Conservation (phyloP, 2,888 invertebrate genomes). For the Tigriopus californicus region DNA sequence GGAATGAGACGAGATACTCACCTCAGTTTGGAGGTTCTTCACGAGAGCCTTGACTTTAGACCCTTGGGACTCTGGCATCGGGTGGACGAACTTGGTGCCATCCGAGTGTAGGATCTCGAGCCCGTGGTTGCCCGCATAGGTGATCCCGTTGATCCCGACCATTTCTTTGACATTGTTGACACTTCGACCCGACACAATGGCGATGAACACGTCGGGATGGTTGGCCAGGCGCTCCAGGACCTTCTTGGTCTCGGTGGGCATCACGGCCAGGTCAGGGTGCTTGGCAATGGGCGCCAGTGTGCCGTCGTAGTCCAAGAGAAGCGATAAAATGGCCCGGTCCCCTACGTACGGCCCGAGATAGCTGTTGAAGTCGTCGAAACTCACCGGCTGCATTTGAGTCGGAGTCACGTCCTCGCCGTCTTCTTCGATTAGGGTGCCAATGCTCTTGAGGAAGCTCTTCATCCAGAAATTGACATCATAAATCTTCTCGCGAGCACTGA, state of each 20-base stretch:
- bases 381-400: slow-evolving; percentile 56
- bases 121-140: slow-evolving; percentile 31
- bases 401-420: slow-evolving; percentile 56
- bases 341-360: slow-evolving; percentile 26
- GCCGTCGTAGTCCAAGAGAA: slow-evolving; percentile 31
- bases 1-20: too few species aligned
- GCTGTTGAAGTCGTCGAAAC: slow-evolving; percentile 28
- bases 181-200: slow-evolving; percentile 29
- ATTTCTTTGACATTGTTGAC: slow-evolving; percentile 28
- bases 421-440: slow-evolving; percentile 42
- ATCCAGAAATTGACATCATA: slow-evolving; percentile 30
- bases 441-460: slow-evolving; percentile 24
- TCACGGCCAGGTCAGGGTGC: slow-evolving; percentile 28
- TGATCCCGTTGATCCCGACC: slow-evolving; percentile 29
- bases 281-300: slow-evolving; percentile 29
- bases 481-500: slow-evolving; percentile 25
- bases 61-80: slow-evolving; percentile 28
- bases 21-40: slow-evolving; percentile 46
- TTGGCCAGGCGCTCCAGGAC: slow-evolving; percentile 27
- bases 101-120: slow-evolving; percentile 30
- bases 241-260: slow-evolving; percentile 27
- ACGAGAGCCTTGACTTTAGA: slow-evolving; percentile 25
- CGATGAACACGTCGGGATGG: slow-evolving; percentile 29
- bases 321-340: slow-evolving; percentile 26
- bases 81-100: slow-evolving; percentile 29